phyloP scores from a whole-genome alignment of 2,888 invertebrate genomes.

The Eristalis arbustorum region DNA sequence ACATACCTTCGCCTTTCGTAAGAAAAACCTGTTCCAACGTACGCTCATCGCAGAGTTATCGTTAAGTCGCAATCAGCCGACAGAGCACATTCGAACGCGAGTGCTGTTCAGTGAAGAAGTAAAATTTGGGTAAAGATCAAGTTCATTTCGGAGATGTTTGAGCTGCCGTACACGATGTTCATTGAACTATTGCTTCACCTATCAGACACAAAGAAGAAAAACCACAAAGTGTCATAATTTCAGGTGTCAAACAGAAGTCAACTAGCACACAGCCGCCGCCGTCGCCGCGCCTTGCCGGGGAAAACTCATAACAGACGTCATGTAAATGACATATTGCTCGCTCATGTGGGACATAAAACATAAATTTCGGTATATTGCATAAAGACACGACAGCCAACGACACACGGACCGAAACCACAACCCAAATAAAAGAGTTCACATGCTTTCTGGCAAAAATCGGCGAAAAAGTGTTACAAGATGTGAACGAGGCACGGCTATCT shows the following conservation, averaged over 20 bases:
- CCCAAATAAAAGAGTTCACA: constrained; percentile 11
- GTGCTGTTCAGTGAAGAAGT: not conserved
- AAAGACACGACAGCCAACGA: not conserved
- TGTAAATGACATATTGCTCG: not conserved
- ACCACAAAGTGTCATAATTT: not conserved
- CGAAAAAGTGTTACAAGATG: constrained; percentile 14
- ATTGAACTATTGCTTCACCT: not conserved
- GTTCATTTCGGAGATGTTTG: not conserved
- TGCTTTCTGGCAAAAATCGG: constrained; percentile 9
- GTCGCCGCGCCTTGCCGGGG: not conserved
- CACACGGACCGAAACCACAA: not conserved
- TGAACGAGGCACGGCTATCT: not conserved
- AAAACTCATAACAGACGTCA: not conserved
- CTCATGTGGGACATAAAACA: not conserved
- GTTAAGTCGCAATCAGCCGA: not conserved
- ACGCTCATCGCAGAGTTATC: not conserved
- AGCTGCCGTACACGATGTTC: not conserved
- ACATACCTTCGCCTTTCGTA: not conserved
- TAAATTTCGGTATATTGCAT: constrained; percentile 4
- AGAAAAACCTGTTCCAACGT: not conserved
- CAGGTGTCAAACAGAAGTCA: not conserved
- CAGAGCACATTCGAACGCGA: not conserved
- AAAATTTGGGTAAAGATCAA: not conserved
- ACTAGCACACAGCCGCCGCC: too few relatives aligned
- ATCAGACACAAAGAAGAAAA: not conserved